Base-by-base conservation (phyloP, 2,797 vertebrate genomes). In the Scolopax rusticola region DNA sequence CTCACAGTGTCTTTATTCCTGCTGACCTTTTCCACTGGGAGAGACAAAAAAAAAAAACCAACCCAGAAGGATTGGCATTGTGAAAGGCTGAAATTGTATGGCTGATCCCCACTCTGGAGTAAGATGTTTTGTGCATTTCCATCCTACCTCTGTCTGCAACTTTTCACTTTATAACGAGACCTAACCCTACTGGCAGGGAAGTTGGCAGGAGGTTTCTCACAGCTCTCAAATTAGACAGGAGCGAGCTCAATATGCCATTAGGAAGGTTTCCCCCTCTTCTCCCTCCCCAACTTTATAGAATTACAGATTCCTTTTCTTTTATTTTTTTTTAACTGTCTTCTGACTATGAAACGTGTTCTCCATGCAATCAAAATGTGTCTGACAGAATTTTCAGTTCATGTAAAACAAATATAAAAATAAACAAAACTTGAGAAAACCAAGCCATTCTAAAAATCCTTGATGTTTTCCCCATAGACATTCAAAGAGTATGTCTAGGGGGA, bases 371-470 rank as follows among this genome's bases (percentile, higher is more conserved):
- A 93, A 94, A 82, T 68, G 11, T 85, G 88, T 94, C 88, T 93
- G 92, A 95, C 94, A 95, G 93, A 91, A 91, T 89, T 94, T 96
- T 91, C 92, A 89, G 75, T 89, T 93, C 64, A 20, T 87, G 86
- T 94, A 96, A 94, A 96, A 97, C 95, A 95, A 96, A 95, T 78
- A 95, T 11, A 93, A 92, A 95, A 93, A 95, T 89, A 90, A 94
- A 77, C 64, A 93, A 85, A 96, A 83, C 88, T 84, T 87, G 84
- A 90, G 75, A 89, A 95, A 92, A 96, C 85, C 90, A 93, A 95
- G 90, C 47, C 47, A 48, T 95, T 94, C 93, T 94, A 85, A 96
- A 95, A 94, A 87, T 78, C 78, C 93, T 95, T 97, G 88, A 96
- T 97, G 96, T 94, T 95, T 96, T 96, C 92, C 92, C 92, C 73